A percentile compares a stretch with the other conserved stretches of the same genome.
Conservation (phyloP, 2,888 invertebrate species). For the Vannuccia rotundouncinata region DNA sequence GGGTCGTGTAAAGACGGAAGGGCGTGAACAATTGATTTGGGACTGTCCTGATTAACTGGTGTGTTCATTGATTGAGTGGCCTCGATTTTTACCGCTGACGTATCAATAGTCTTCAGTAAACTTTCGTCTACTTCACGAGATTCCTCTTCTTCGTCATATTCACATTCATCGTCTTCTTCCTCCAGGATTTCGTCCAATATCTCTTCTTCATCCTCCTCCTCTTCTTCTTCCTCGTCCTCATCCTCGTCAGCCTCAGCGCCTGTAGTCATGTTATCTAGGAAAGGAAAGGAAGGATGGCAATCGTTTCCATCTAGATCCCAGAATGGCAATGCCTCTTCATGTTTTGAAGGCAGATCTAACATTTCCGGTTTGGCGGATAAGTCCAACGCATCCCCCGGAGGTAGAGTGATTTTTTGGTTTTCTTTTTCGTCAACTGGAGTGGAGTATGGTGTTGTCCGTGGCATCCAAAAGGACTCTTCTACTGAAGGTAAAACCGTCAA, state of each 20-base stretch:
- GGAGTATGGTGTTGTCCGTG: not conserved
- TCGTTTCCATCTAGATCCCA: not conserved
- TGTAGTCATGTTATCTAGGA: not conserved
- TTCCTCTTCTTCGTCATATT: conserved; percentile 22
- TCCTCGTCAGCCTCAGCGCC: not conserved
- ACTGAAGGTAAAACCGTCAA: not conserved
- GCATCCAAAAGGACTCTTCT: not conserved
- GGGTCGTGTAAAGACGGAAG: not conserved
- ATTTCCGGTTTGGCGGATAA: not conserved
- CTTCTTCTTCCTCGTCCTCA: not conserved
- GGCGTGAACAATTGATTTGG: not conserved
- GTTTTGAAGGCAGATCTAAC: not conserved
- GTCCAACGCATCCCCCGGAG: not conserved
- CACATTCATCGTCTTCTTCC: conserved; percentile 17
- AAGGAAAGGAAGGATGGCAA: not conserved
- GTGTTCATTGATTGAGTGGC: no score
- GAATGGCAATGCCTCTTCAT: no score
- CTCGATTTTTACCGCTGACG: not conserved
- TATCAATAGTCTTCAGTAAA: not conserved
- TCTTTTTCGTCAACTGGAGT: not conserved
- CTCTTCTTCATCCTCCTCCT: conserved; percentile 14
- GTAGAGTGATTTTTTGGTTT: not conserved
- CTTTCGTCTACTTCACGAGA: not conserved
- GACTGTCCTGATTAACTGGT: not conserved
- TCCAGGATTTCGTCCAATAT: conserved; percentile 15